Conservation (phyloP, 1,140 invertebrate species). For the Brachionus angularis region DNA sequence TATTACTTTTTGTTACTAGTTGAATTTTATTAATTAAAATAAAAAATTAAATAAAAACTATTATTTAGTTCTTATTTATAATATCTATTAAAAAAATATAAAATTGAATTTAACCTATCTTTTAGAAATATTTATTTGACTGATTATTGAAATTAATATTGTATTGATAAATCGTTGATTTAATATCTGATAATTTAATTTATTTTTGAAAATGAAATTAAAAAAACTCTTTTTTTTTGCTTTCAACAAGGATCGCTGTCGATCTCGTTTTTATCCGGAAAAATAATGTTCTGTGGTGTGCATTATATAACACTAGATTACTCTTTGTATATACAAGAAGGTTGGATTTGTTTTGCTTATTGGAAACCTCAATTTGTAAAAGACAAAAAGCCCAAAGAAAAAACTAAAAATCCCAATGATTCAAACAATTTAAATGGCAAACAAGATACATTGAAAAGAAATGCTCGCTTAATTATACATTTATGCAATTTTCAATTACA, state of each 20-base stretch:
- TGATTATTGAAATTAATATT: no score
- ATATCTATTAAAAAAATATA: no score
- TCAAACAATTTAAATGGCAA: neutral
- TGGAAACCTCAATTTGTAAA: conserved; percentile 88
- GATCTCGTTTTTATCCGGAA: conserved; percentile 86
- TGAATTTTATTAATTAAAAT: no score
- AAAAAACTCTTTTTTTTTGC: no score
- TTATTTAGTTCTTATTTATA: no score
- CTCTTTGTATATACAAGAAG: conserved; percentile 86
- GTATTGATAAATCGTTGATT: no score
- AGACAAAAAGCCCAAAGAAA: conserved; percentile 76
- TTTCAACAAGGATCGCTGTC: conserved; percentile 73
- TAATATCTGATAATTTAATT: no score
- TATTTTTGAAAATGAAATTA: neutral
- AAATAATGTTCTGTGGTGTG: conserved; percentile 96
- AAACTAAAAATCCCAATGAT: neutral
- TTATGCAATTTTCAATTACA: conserved; percentile 41
- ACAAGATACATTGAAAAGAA: neutral
- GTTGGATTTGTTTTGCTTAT: conserved; percentile 93
- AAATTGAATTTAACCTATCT: no score
- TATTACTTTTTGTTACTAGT: no score
- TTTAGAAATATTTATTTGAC: no score
- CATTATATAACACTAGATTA: conserved; percentile 91
- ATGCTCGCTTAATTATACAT: conserved; percentile 7
- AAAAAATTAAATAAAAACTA: no score